Percentiles rank a stretch among this genome's conserved stretches.
Conservation (phyloP, 2,888 invertebrate genomes). For the Drosophila neotestacea region DNA sequence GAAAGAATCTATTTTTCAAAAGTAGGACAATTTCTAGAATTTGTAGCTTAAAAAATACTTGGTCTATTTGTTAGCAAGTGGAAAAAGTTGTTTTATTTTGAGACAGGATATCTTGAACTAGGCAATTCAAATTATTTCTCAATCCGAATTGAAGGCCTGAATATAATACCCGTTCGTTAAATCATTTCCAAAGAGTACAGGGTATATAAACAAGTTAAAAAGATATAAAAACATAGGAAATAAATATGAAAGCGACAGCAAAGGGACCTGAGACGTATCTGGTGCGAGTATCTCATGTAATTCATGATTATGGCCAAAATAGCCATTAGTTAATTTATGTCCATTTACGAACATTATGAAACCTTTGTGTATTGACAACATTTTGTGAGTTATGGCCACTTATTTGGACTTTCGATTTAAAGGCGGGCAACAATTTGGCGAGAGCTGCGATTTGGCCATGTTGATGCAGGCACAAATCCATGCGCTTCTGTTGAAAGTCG, state of each 20-base stretch:
- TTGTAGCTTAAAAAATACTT: too few relatives aligned
- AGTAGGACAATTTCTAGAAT: too few relatives aligned
- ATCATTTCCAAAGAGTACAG: background rate
- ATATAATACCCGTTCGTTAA: background rate
- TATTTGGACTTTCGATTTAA: slow-evolving; percentile 28
- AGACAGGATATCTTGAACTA: too few relatives aligned
- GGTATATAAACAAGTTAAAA: background rate
- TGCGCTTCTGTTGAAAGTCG: slow-evolving; percentile 26
- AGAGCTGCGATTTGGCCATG: slow-evolving; percentile 9
- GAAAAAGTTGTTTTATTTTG: too few relatives aligned
- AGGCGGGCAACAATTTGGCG: slow-evolving; percentile 10
- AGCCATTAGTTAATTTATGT: slow-evolving; percentile 53
- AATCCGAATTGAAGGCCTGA: background rate
- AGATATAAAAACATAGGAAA: background rate
- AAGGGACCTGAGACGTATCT: background rate
- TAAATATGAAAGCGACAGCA: background rate
- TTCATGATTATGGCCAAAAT: background rate
- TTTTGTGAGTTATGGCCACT: slow-evolving; percentile 52
- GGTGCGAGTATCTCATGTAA: background rate
- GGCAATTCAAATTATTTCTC: background rate
- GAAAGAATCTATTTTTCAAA: too few relatives aligned
- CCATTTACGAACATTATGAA: slow-evolving; percentile 44
- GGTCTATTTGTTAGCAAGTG: too few relatives aligned
- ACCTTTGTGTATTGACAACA: slow-evolving; percentile 40
- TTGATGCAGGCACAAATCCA: slow-evolving; percentile 28